Evolutionary conservation across 2,888 invertebrate genomes (phyloP).

Genomic region (Halocaridina rubra): DNA sequence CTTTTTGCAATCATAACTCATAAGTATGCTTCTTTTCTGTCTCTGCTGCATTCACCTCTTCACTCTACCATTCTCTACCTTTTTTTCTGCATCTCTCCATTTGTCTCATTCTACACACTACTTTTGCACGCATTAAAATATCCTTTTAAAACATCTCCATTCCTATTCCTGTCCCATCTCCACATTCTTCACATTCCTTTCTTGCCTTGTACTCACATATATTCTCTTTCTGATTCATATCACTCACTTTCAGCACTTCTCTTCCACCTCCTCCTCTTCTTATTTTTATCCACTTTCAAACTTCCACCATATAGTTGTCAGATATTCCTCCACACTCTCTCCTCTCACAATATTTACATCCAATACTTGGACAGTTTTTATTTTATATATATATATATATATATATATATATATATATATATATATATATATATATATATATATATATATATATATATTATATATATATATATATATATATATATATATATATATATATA

Average conservation of each 20-base stretch:
- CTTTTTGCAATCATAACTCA: too few species aligned
- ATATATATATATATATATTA: background rate
- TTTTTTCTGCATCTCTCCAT: background rate
- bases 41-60: background rate
- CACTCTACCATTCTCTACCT: background rate
- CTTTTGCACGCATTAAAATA: too few species aligned
- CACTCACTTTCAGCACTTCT: background rate
- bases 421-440: background rate
- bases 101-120: background rate
- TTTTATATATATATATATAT: background rate
- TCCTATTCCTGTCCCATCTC: too few species aligned
- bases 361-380: too few species aligned
- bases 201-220: background rate
- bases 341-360: background rate
- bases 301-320: background rate
- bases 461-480: background rate
- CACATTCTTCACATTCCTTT: too few species aligned
- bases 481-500: background rate
- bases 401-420: background rate
- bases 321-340: background rate
- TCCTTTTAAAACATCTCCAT: too few species aligned
- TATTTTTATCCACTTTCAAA: background rate
- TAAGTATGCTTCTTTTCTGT: background rate
- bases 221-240: background rate
- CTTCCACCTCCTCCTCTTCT: background rate